These are phyloP conservation scores for Festucalex cinctus DNA, from an alignment of 2,113 vertebrate genomes.

Conservation along the genomic window DNA sequence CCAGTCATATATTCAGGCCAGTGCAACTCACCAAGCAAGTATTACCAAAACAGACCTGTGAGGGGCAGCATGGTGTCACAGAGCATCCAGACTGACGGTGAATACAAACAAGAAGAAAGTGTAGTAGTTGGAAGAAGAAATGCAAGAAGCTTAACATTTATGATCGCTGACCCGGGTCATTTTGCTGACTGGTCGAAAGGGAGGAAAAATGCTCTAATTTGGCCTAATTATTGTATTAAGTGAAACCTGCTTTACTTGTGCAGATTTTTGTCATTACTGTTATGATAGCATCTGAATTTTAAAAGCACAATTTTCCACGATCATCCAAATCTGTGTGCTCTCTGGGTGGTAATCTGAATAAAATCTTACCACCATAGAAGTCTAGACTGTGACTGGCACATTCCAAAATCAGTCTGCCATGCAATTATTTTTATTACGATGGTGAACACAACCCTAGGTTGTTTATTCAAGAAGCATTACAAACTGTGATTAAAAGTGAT, in stretches of 20 bases:
- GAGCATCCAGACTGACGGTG: too few relatives aligned
- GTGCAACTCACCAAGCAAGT: neutral
- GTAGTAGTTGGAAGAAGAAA: too few relatives aligned
- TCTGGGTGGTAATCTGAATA: conserved; percentile 1
- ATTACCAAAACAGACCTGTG: neutral
- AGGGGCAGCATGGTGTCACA: too few relatives aligned
- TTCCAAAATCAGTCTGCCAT: neutral
- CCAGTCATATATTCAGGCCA: too few relatives aligned
- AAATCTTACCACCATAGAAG: conserved; percentile 1
- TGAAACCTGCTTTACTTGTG: too few relatives aligned
- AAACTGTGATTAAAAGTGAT: conserved; percentile 4
- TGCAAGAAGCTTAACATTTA: too few relatives aligned
- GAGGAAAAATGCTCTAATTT: too few relatives aligned
- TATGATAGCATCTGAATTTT: neutral
- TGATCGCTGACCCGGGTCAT: too few relatives aligned
- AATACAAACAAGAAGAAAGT: too few relatives aligned
- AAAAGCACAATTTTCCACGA: neutral
- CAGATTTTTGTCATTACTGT: too few relatives aligned
- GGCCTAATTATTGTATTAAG: too few relatives aligned
- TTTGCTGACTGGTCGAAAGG: too few relatives aligned
- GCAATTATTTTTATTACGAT: conserved; percentile 5
- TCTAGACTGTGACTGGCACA: neutral
- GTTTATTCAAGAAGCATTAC: conserved; percentile 16
- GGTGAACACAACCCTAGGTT: conserved; percentile 10
- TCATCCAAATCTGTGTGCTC: neutral